Conservation (phyloP, 2,797 vertebrate genomes). For the Sebastes taczanowskii region DNA sequence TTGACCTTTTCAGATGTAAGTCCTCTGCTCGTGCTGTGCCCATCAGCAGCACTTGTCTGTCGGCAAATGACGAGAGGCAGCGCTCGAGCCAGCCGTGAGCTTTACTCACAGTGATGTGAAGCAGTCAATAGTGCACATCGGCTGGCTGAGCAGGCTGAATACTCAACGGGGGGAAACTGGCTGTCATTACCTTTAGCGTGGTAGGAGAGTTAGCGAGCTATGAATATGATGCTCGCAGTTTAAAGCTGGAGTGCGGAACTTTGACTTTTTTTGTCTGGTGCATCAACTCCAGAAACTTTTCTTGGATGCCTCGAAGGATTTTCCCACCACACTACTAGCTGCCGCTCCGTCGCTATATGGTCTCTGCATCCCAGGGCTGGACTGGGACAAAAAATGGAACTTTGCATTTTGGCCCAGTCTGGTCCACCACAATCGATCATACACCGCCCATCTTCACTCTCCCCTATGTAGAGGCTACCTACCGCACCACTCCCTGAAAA, state of each 20-base stretch:
- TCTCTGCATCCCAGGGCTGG: not conserved
- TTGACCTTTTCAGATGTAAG: constrained; percentile 65
- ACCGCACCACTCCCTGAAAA: too few species aligned
- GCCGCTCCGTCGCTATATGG: not conserved
- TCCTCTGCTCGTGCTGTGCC: constrained; percentile 32
- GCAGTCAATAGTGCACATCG: constrained; percentile 9
- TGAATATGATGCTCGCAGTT: constrained; percentile 9
- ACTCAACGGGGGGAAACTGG: constrained; percentile 4
- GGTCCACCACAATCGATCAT: too few species aligned
- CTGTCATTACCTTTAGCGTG: constrained; percentile 7
- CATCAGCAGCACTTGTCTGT: constrained; percentile 53
- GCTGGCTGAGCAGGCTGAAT: constrained; percentile 21
- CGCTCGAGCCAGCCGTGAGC: constrained; percentile 5
- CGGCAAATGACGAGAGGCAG: constrained; percentile 36
- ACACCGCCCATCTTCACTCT: too few species aligned
- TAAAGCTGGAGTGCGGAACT: not conserved
- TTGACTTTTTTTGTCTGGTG: not conserved
- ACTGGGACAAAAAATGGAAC: too few species aligned
- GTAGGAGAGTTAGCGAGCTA: constrained; percentile 5
- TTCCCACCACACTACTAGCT: not conserved
- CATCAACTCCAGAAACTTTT: not conserved
- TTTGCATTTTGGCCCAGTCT: too few species aligned
- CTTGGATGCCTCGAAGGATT: not conserved
- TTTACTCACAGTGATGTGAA: constrained; percentile 37
- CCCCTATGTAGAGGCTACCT: too few species aligned